Evolutionary conservation across 2,888 invertebrate species (phyloP), one percentile per base, ranked within the genome.

Genomic region (Heteropelma amictum): DNA sequence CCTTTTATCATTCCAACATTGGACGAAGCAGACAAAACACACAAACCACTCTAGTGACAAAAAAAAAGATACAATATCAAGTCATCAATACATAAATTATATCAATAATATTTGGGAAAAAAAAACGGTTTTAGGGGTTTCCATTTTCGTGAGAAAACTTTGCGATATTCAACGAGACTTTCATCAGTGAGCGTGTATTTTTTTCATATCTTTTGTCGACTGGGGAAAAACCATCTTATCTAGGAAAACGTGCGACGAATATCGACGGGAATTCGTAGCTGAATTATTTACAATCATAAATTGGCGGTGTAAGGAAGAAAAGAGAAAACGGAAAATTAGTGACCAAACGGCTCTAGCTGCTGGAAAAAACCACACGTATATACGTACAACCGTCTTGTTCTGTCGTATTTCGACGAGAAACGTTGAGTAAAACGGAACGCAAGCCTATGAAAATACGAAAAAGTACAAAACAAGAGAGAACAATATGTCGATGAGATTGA

Each of bases 361-460:
- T 51, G 68, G 21, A 10, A 45, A 10, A 67, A 30, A 60, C 17
- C 35, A 26, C 35, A 49, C 8, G 17, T 6, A 19, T 68, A 68
- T 68, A 68, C 68, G 58, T 68, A 68, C 68, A 60, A 68, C 68
- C 68, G 68, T 68, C 64, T 64, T 70, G 60, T 8, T 70, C 60
- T 70, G 72, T 56, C 61, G 61, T 51, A 56, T 67, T 70, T 56
- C 58, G 64, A 35, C 49, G 75, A 30, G 67, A 54, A 38, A 30
- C 33, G 58, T 30, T 58, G 67, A 63, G 63, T 42, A 68, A 63
- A 60, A 64, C 42, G 63, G 72, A 63, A 72, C 68, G 68, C 68
- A 72, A 63, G 72, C 76, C 68, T 68, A 72, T 68, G 53, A 72
- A 67, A 76, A 40, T 63, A 49, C 47, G 63, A 63, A 49, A 17